These are phyloP conservation scores for Eilema sororculum DNA, from an alignment of 2,888 invertebrate genomes.

Conservation along the genomic window DNA sequence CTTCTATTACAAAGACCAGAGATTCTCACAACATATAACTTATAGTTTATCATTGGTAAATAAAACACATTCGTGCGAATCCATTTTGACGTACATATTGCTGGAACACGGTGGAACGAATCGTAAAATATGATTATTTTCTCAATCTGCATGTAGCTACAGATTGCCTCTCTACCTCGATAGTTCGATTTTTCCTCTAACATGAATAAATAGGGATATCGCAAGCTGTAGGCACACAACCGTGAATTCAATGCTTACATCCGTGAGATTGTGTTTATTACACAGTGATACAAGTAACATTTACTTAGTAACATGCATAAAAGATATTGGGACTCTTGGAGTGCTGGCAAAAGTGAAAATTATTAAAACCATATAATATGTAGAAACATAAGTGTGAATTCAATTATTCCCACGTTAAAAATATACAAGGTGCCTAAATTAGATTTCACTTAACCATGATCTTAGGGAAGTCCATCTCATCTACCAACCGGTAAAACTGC, in stretches of 20 bases:
- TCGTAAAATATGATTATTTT: constrained; percentile 67
- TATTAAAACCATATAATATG: too few species aligned
- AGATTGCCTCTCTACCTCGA: constrained; percentile 43
- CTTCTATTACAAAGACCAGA: too few species aligned
- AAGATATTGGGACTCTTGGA: too few species aligned
- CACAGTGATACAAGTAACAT: not conserved
- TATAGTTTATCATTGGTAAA: not conserved
- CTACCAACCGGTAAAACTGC: too few species aligned
- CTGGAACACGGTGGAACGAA: constrained; percentile 50
- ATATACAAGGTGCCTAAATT: too few species aligned
- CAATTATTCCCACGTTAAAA: too few species aligned
- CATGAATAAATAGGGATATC: constrained; percentile 12
- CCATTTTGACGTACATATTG: constrained; percentile 5
- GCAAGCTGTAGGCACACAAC: not conserved
- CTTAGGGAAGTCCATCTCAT: too few species aligned
- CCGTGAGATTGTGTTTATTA: not conserved
- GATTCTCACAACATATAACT: constrained; percentile 2
- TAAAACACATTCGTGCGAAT: constrained; percentile 2
- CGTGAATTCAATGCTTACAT: not conserved
- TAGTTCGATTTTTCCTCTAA: constrained; percentile 14
- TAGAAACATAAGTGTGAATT: too few species aligned
- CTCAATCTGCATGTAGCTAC: constrained; percentile 61
- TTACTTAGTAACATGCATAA: not conserved
- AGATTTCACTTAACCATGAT: too few species aligned
- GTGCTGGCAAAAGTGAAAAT: too few species aligned